phyloP scores from a whole-genome alignment of 2,888 invertebrate species.

The Spicauda simplicius region DNA sequence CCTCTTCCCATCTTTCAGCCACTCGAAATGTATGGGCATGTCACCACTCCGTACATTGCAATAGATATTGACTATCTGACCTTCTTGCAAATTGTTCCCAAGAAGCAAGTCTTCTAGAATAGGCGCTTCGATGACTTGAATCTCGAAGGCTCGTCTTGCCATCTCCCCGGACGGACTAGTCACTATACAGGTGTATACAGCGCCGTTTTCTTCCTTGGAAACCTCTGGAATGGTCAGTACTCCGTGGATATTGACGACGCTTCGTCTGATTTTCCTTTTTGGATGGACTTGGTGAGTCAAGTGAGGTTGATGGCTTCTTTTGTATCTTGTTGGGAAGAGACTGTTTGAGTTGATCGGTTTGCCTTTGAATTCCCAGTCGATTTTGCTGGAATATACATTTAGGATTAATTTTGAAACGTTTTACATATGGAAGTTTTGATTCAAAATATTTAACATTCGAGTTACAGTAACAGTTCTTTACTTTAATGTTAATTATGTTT shows the following conservation, averaged over 20 bases:
- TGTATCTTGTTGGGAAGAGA: slow-evolving; percentile 70
- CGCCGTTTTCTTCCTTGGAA: slow-evolving; percentile 88
- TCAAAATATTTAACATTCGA: background rate
- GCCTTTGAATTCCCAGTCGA: slow-evolving; percentile 79
- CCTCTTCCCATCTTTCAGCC: slow-evolving; percentile 88
- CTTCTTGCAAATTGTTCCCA: slow-evolving; percentile 92
- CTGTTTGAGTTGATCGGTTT: slow-evolving; percentile 66
- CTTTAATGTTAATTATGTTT: too few species aligned
- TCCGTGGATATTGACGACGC: slow-evolving; percentile 78
- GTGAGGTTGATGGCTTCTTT: slow-evolving; percentile 45
- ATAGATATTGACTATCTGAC: slow-evolving; percentile 93
- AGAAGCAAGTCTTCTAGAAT: slow-evolving; percentile 92
- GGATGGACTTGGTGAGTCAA: slow-evolving; percentile 43
- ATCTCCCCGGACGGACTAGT: slow-evolving; percentile 88
- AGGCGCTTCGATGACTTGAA: slow-evolving; percentile 90
- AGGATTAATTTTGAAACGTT: background rate
- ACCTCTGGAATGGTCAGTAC: slow-evolving; percentile 86
- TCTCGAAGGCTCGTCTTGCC: slow-evolving; percentile 85
- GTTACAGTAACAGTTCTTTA: too few species aligned
- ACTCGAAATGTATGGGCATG: slow-evolving; percentile 88
- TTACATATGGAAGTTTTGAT: background rate
- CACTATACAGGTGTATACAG: slow-evolving; percentile 91
- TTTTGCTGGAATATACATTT: slow-evolving; percentile 65
- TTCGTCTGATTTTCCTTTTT: slow-evolving; percentile 61
- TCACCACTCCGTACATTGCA: slow-evolving; percentile 90